Evolutionary conservation across 2,797 vertebrate species (phyloP).

Genomic region (Leptatherina wallacei): DNA sequence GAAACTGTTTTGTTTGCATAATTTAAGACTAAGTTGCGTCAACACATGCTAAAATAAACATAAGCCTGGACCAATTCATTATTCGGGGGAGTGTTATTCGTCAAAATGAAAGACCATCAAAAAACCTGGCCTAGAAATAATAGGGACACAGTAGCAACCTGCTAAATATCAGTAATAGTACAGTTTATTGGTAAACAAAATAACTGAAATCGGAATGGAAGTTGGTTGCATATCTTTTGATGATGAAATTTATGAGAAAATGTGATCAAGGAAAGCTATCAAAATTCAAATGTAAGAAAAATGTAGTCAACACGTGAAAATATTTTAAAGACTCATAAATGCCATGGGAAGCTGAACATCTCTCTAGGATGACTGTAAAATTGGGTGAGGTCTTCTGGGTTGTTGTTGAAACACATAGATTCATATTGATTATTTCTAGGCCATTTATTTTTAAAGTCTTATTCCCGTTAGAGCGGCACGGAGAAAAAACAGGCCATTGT

Average conservation of each 20-base stretch:
- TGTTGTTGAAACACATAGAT: conserved; percentile 50
- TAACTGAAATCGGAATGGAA: neutral
- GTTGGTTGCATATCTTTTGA: neutral
- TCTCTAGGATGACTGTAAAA: conserved; percentile 11
- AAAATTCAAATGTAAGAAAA: neutral
- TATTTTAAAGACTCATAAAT: conserved; percentile 17
- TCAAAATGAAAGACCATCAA: neutral
- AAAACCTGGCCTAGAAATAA: conserved; percentile 20
- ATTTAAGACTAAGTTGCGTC: conserved; percentile 42
- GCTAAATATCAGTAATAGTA: neutral
- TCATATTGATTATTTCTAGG: conserved; percentile 74
- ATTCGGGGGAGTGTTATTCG: conserved; percentile 5
- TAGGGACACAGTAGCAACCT: neutral
- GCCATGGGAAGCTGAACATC: conserved; percentile 4
- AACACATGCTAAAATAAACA: conserved; percentile 37
- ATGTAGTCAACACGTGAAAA: neutral
- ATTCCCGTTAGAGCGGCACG: conserved; percentile 50
- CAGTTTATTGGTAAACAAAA: neutral
- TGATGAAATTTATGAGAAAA: neutral
- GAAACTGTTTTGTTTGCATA: conserved; percentile 47
- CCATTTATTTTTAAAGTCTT: conserved; percentile 71
- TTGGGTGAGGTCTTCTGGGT: conserved; percentile 40
- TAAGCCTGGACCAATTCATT: conserved; percentile 1
- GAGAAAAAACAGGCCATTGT: conserved; percentile 68
- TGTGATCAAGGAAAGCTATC: neutral